A percentile compares a stretch with the other conserved stretches of the same genome.
Conservation (phyloP, 2,888 invertebrate species). For the Conus canariensis region DNA sequence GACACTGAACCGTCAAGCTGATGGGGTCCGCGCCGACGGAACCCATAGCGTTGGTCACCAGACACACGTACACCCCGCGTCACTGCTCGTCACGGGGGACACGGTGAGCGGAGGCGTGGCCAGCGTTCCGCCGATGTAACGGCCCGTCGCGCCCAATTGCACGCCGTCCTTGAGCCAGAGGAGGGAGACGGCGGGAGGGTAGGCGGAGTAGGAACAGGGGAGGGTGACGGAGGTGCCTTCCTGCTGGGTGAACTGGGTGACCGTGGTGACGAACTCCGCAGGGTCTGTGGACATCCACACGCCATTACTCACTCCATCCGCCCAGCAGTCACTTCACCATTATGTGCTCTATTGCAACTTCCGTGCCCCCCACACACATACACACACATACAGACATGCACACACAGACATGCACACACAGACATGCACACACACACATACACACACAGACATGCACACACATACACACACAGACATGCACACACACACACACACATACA, state of each 20-base stretch:
- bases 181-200: slow-evolving; percentile 39
- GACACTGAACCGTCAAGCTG: neutral
- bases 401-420: too few relatives aligned
- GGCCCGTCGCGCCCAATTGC: neutral
- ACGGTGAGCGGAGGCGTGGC: slow-evolving; percentile 53
- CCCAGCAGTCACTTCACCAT: too few relatives aligned
- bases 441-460: too few relatives aligned
- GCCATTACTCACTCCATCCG: too few relatives aligned
- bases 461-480: too few relatives aligned
- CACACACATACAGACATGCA: too few relatives aligned
- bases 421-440: too few relatives aligned
- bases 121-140: slow-evolving; percentile 51
- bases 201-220: slow-evolving; percentile 29
- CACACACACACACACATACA: too few relatives aligned
- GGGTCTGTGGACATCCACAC: slow-evolving; percentile 23
- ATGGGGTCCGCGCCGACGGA: neutral
- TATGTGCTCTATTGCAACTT: neutral
- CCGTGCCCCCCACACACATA: neutral
- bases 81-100: slow-evolving; percentile 37
- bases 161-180: slow-evolving; percentile 35
- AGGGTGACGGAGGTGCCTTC: slow-evolving; percentile 41
- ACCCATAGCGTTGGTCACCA: slow-evolving; percentile 48
- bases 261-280: slow-evolving; percentile 28
- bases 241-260: neutral
- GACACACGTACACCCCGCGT: slow-evolving; percentile 54